Evolutionary conservation across 2,113 vertebrate species (phyloP).

Genomic region (Gadus chalcogrammus): DNA sequence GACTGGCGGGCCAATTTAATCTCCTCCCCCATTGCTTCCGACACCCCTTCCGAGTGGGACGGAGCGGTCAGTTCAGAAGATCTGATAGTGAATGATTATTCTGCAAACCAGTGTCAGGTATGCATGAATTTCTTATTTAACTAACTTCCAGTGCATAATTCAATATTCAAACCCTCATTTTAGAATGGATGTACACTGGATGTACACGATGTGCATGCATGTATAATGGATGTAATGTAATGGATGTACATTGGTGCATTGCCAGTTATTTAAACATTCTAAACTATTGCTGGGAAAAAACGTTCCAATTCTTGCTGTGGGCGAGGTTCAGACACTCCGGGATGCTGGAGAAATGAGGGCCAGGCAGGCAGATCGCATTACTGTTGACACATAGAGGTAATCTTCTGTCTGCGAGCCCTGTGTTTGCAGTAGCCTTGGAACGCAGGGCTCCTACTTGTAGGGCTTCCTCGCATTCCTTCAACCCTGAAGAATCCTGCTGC

Average conservation of each 20-base stretch:
- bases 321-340: constrained; percentile 14
- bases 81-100: too few species aligned
- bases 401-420: constrained; percentile 56
- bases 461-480: constrained; percentile 72
- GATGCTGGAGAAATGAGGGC: constrained; percentile 14
- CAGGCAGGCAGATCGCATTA: constrained; percentile 56
- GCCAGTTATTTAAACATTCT: neutral
- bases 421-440: constrained; percentile 75
- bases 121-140: too few species aligned
- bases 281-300: constrained; percentile 18
- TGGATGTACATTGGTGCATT: constrained; percentile 19
- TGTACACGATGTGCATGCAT: too few species aligned
- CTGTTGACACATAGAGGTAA: constrained; percentile 68
- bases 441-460: constrained; percentile 61
- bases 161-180: too few species aligned
- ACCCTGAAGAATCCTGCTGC: constrained; percentile 53
- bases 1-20: constrained; percentile 63
- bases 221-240: constrained; percentile 17
- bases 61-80: too few species aligned
- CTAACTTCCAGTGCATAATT: too few species aligned
- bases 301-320: constrained; percentile 23
- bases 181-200: too few species aligned
- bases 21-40: constrained; percentile 67
- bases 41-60: too few species aligned
- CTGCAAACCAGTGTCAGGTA: too few species aligned